Evolutionary conservation across 2,797 vertebrate genomes (phyloP).

Genomic region (Uromys caudimaculatus): DNA sequence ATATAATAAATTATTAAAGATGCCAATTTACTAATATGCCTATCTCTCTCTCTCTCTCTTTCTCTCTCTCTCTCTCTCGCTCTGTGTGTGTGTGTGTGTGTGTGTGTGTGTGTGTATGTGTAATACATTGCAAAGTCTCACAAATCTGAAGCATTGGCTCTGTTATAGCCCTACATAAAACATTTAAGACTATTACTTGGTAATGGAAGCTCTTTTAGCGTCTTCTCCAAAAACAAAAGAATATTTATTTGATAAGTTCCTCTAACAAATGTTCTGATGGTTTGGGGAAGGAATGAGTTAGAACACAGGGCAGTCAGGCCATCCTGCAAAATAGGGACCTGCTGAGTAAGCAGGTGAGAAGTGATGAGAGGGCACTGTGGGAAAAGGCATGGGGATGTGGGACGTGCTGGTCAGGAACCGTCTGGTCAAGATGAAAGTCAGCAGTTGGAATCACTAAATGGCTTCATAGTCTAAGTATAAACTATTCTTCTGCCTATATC

Average conservation of each 20-base stretch:
- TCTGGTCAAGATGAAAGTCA: background rate
- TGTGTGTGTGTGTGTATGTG: background rate
- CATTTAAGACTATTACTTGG: background rate
- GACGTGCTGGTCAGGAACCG: background rate
- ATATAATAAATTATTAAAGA: background rate
- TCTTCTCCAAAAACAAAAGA: background rate
- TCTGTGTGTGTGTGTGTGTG: background rate
- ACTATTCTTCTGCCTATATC: background rate
- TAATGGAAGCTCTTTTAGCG: background rate
- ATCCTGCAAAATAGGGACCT: background rate
- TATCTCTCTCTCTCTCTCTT: background rate
- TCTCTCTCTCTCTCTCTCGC: background rate
- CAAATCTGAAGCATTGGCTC: background rate
- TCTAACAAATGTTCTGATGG: background rate
- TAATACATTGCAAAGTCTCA: background rate
- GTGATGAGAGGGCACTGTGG: background rate
- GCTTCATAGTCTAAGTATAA: background rate
- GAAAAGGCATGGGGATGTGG: accelerated
- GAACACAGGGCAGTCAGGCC: background rate
- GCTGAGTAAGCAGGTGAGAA: background rate
- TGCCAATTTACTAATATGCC: background rate
- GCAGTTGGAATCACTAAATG: background rate
- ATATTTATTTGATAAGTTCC: background rate
- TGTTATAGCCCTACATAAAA: background rate
- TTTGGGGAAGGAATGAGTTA: background rate